These are phyloP conservation scores for Drosophila demipolita DNA, from an alignment of 2,888 invertebrate species.

Conservation along the genomic window DNA sequence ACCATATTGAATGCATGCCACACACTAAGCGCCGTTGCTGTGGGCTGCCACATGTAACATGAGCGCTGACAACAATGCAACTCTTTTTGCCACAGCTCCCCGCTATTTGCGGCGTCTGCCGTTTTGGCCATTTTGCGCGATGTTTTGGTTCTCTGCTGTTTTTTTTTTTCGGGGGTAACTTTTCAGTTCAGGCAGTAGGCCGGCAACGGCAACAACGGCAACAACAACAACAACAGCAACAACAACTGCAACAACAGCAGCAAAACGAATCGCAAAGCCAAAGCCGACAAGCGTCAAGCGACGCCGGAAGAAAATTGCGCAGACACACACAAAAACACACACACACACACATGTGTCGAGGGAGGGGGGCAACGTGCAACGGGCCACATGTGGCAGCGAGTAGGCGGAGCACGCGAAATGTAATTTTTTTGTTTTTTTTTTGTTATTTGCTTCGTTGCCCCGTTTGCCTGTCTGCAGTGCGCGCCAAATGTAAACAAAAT, in stretches of 20 bases:
- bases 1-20: conserved; percentile 50
- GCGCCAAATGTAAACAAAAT: conserved; percentile 81
- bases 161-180: conserved; percentile 56
- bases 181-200: conserved; percentile 36
- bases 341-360: conserved; percentile 7
- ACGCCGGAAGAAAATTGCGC: conserved; percentile 71
- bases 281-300: conserved; percentile 35
- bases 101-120: conserved; percentile 37
- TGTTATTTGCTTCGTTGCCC: conserved; percentile 19
- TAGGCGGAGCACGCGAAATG: conserved; percentile 79
- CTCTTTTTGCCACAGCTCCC: conserved; percentile 42
- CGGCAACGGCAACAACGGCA: conserved; percentile 17
- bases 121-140: conserved; percentile 69
- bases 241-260: conserved; percentile 17
- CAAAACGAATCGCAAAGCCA: conserved; percentile 18
- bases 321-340: conserved; percentile 14
- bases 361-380: conserved; percentile 17
- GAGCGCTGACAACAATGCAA: conserved; percentile 77
- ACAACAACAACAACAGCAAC: conserved; percentile 10
- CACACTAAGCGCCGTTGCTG: conserved; percentile 69
- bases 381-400: conserved; percentile 66
- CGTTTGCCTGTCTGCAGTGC: conserved; percentile 69
- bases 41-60: conserved; percentile 59
- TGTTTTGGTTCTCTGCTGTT: conserved; percentile 9
- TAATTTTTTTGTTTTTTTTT: conserved; percentile 56